Base-by-base conservation (phyloP, 2,888 invertebrate genomes). In the Gasteruption jaculator region DNA sequence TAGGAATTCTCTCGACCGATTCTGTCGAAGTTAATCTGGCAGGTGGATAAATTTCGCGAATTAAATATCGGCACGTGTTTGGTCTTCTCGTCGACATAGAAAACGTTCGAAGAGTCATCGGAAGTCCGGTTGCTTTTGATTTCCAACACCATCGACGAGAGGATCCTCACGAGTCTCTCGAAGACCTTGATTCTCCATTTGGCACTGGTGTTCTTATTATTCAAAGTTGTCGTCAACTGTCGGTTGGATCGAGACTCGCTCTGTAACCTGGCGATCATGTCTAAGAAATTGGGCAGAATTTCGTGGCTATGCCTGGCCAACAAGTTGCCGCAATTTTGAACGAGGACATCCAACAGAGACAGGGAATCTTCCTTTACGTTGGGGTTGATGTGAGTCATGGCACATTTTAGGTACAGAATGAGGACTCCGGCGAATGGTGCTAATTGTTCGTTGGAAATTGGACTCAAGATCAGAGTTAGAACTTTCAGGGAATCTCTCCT, bases 361-460 rank as follows among this genome's bases (percentile, higher is more conserved):
- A 94, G 73, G 0, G 92, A 87, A 68, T 91, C 91, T 63, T 89
- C 85, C 63, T 91, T 88, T 47, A 94, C 83, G 35, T 78, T 75
- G 8, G 77, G 78, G 63, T 87, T 81, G 44, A 94, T 86, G 58
- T 93, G 89, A 0, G 91, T 92, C 89, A 94, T 90, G 1, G 90
- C 86, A 73, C 92, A 92, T 38, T 85, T 79, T 32, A 93, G 69
- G 67, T 90, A 88, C 1, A 88, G 85, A 14, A 85, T 81, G 45
- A 93, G 72, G 5, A 86, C 75, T 46, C 83, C 80, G 61, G 86
- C 86, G 65, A 89, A 90, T 7, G 91, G 89, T 26, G 75, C 66
- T 10, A 85, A 66, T 53, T 80, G 80, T 7, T 76, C 67, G 6
- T 60, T 62, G 5, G 73, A 62, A 35, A 75, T 64, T 43, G 71